Base-by-base conservation (phyloP, 2,888 invertebrate species). In the Argynnis bischoffii region DNA sequence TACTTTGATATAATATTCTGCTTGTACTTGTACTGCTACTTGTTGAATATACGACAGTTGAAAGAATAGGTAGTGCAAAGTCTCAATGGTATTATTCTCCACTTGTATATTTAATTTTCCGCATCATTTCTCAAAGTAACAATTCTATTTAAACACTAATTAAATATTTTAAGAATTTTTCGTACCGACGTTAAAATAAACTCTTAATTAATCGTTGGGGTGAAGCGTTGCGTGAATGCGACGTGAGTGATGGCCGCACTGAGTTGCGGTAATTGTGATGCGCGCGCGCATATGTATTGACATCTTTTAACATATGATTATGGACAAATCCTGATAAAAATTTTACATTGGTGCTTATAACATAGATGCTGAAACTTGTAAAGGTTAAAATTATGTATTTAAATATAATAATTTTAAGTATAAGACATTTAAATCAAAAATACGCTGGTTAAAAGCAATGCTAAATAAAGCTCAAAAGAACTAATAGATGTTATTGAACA, bases 251-350 rank as follows among this genome's bases (percentile, higher is more conserved):
- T 91, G 88, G 83, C 76, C 72, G 73, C 73, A 84, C 75, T 87
- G 85, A 89, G 82, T 88, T 82, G 88, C 80, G 78, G 87, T 91
- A 92, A 92, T 92, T 92, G 90, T 85, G 81, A 81, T 79, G 85
- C 81, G 84, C 79, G 77, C 72, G 82, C 78, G 81, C 80, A 73
- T 59, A 31, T n/a, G 51, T 41, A 18, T 69, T 77, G 71, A 64
- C 81, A 74, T 81, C 72, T 61, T 41, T 47, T 76, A 71, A 65
- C 6, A 46, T 26, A 61, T 31, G 16, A 6, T 47, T 55, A 35
- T 48, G 65, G 65, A 65, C 13, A 35, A 41, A 55, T 65, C 53
- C 51, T 48, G 47, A 55, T 16, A 15, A 46, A 26, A 16, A 31
- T 31, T 47, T 48, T 47, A 21, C 13, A 2, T 6, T 21, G 6